Evolutionary conservation across 1,140 invertebrate species (phyloP), one percentile per base, ranked within the genome.

Genomic region (Lanistes nyassanus): DNA sequence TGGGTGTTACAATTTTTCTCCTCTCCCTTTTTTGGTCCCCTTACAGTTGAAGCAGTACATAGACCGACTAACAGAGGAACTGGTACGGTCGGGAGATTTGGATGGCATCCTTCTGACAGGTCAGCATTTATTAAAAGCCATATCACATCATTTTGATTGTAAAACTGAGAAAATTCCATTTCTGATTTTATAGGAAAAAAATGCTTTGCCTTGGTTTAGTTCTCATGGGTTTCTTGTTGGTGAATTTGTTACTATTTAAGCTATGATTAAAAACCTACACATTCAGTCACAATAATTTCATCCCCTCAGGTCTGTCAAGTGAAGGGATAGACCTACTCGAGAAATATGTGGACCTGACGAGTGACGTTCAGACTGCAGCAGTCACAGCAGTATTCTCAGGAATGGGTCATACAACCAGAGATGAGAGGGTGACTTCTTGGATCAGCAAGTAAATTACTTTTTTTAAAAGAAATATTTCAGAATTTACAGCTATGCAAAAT

Each of bases 361-460:
- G 94, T 42, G 97, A 99, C 91, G 93, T 98, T 69, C 97, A 98
- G 90, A 96, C 95, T 37, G 95, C 94, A 3, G 93, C 94, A 85
- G 89, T 97, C 68, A 92, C 97, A 76, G 93, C 93, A 11, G 93
- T 96, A 37, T 88, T 93, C 92, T 81, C 93, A 92, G 84, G 92
- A 91, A 79, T 87, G 26, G 89, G 91, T 29, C 93, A 94, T 83
- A 89, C 95, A 53, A 88, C 93, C 87, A 92, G 92, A 93, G 42
- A 91, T 92, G 83, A 91, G 31, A 76, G 77, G 71, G 82, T 84
- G 11, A 31, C 58, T 3, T 80, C 75, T 13, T 87, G 85, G 85
- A 84, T 87, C 31, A 78, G 85, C 23, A 82, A 80, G 82, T 85
- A 72, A 76, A 73, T 56, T 19, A n/a, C 42, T n/a, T 77, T n/a